Conservation (phyloP, 2,797 vertebrate species). For the Ctenopoma multispine region DNA sequence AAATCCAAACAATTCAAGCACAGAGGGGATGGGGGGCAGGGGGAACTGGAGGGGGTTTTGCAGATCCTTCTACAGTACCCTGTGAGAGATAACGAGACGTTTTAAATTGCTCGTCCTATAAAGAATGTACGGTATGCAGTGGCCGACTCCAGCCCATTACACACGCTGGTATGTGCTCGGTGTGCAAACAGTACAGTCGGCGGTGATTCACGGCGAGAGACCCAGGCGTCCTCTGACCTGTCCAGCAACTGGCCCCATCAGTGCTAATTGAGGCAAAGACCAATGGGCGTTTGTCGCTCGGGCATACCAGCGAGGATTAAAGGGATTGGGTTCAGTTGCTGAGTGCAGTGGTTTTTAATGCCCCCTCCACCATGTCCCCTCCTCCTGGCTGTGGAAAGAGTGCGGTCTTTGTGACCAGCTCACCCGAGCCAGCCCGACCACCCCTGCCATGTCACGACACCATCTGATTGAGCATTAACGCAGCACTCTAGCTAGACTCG, state of each 20-base stretch:
- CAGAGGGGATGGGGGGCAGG: neutral
- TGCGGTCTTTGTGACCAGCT: slow-evolving; percentile 75
- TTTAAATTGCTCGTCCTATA: slow-evolving; percentile 62
- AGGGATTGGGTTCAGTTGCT: slow-evolving; percentile 84
- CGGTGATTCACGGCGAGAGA: slow-evolving; percentile 18
- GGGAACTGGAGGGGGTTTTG: neutral
- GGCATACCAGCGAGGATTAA: slow-evolving; percentile 85
- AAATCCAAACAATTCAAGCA: slow-evolving; percentile 66
- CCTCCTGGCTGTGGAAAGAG: slow-evolving; percentile 69
- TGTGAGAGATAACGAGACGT: slow-evolving; percentile 62
- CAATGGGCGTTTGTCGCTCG: slow-evolving; percentile 65
- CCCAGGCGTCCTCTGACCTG: slow-evolving; percentile 52
- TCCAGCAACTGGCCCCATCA: slow-evolving; percentile 64
- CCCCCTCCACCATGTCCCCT: slow-evolving; percentile 36
- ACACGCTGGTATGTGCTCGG: slow-evolving; percentile 35
- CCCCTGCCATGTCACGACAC: slow-evolving; percentile 71
- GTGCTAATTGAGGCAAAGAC: slow-evolving; percentile 78
- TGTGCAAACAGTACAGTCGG: slow-evolving; percentile 32
- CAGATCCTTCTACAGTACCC: slow-evolving; percentile 33
- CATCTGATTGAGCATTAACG: slow-evolving; percentile 63
- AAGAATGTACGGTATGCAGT: slow-evolving; percentile 71
- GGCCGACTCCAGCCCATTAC: slow-evolving; percentile 36
- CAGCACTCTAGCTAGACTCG: slow-evolving; percentile 36
- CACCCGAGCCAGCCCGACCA: slow-evolving; percentile 51
- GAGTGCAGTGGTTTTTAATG: slow-evolving; percentile 80